Conservation (phyloP, 2,113 vertebrate species). For the Carlito syrichta region DNA sequence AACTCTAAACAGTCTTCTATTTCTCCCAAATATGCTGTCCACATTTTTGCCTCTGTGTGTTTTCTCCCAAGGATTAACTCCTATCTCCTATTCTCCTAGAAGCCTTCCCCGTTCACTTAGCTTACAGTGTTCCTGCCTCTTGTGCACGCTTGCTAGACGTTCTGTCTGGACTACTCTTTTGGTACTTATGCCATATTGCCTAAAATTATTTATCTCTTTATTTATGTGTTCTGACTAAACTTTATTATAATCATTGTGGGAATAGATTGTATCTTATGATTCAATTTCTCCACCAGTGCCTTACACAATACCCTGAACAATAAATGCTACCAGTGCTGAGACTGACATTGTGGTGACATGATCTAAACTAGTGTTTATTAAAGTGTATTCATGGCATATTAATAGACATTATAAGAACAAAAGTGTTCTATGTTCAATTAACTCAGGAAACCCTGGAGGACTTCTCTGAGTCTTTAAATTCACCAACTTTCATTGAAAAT, state of each 20-base stretch:
- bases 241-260: conserved; percentile 66
- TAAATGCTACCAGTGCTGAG: conserved; percentile 18
- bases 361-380: conserved; percentile 46
- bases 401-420: conserved; percentile 42
- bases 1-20: background rate
- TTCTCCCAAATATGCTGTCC: background rate
- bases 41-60: background rate
- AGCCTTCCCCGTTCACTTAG: background rate
- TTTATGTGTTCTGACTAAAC: conserved; percentile 59
- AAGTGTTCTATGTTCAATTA: conserved; percentile 19
- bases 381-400: conserved; percentile 33
- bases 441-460: background rate
- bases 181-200: background rate
- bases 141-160: background rate
- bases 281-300: conserved; percentile 7
- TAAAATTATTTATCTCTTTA: conserved; percentile 53
- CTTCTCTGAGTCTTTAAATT: conserved; percentile 20
- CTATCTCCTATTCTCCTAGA: background rate
- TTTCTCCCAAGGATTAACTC: background rate
- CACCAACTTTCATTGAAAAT: background rate
- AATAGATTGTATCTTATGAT: conserved; percentile 65
- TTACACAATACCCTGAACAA: conserved; percentile 49
- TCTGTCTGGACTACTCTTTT: background rate
- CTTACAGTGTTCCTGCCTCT: background rate
- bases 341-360: conserved; percentile 37